phyloP scores from a whole-genome alignment of 35 echinoderm and acorn worm genomes.

The Lytechinus pictus region DNA sequence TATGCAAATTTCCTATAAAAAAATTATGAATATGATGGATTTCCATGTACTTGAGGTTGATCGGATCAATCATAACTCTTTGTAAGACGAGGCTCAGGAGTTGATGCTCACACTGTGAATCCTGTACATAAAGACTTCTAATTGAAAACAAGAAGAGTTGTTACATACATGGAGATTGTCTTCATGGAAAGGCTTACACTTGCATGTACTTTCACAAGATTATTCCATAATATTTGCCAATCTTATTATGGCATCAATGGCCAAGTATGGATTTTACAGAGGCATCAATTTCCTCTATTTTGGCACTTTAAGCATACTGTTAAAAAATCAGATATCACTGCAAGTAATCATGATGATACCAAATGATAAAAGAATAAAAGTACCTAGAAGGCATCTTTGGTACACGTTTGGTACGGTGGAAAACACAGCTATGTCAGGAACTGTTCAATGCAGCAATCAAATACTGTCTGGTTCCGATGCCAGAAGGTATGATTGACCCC shows the following conservation, averaged over 20 bases:
- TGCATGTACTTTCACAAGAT: no score
- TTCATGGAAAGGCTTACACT: no score
- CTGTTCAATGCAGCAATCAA: slow-evolving; percentile 80
- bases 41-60: no score
- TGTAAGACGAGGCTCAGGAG: no score
- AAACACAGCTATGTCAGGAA: slow-evolving; percentile 59
- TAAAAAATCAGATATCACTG: not conserved
- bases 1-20: no score
- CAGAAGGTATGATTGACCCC: slow-evolving; percentile 82
- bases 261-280: not conserved
- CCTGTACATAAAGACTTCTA: no score
- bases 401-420: not conserved
- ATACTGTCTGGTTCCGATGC: slow-evolving; percentile 87
- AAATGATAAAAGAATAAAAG: not conserved
- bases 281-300: not conserved
- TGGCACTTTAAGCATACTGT: not conserved
- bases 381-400: not conserved
- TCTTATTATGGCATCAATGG: not conserved
- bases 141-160: no score
- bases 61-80: no score
- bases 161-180: no score
- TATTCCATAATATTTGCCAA: no score
- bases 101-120: no score
- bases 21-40: no score
- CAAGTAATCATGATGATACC: not conserved